Evolutionary conservation across 2,888 invertebrate genomes (phyloP).

Genomic region (Drosophila pseudotalamancana): DNA sequence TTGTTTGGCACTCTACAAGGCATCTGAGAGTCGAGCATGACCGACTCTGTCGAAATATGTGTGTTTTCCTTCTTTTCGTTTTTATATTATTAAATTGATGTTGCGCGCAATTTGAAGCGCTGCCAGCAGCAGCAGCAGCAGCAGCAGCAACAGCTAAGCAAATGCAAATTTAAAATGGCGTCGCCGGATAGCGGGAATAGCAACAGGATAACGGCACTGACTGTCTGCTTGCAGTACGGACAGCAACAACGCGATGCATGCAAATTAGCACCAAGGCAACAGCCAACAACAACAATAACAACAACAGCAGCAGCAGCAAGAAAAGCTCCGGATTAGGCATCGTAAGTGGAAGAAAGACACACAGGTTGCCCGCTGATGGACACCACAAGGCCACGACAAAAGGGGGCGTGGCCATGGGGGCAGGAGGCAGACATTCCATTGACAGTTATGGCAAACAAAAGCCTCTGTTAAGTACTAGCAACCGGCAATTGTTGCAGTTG

Average conservation of each 20-base stretch:
- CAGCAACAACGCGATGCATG: conserved; percentile 35
- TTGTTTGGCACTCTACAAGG: no score
- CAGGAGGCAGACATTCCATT: not conserved
- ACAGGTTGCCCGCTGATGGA: conserved; percentile 10
- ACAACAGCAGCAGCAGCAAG: conserved; percentile 3
- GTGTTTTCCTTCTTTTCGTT: not conserved
- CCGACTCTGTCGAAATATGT: not conserved
- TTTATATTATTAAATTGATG: conserved; percentile 67
- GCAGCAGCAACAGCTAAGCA: conserved; percentile 27
- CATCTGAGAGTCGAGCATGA: not conserved
- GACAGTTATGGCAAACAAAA: not conserved
- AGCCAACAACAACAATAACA: conserved; percentile 9
- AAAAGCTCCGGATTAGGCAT: conserved; percentile 17
- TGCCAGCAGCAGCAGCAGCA: conserved; percentile 45
- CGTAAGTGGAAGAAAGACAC: conserved; percentile 19
- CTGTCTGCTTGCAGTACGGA: conserved; percentile 34
- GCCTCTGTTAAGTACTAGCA: conserved; percentile 14
- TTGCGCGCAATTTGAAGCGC: conserved; percentile 63
- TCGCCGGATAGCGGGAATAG: conserved; percentile 17
- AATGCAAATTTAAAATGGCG: conserved; percentile 53
- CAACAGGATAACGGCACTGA: not conserved
- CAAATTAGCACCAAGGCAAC: conserved; percentile 37
- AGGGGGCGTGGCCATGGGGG: not conserved
- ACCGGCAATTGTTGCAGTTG: conserved; percentile 4
- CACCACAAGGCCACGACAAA: not conserved